These are phyloP conservation scores for Calliphora vomitoria DNA, from an alignment of 2,888 invertebrate species.

Conservation along the genomic window DNA sequence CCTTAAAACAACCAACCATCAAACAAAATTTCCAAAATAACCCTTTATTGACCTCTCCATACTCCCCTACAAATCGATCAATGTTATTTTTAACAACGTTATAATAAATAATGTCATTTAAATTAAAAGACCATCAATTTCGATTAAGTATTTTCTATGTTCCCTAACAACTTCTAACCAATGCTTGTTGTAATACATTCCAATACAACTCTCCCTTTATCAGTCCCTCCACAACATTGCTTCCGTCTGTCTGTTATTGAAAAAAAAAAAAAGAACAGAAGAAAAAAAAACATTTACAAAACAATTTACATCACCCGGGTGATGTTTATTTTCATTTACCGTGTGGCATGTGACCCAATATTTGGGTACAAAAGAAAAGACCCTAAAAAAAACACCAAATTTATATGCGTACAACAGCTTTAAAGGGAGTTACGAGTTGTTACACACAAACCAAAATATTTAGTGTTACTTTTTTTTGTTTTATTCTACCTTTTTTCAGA, in stretches of 20 bases:
- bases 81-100: neutral
- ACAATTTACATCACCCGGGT: conserved; percentile 66
- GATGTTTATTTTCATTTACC: conserved; percentile 67
- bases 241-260: conserved; percentile 12
- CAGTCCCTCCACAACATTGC: neutral
- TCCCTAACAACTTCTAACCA: neutral
- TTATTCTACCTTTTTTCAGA: conserved; percentile 40
- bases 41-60: neutral
- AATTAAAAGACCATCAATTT: conserved; percentile 63
- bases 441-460: conserved; percentile 14
- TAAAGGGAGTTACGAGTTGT: conserved; percentile 19
- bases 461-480: neutral
- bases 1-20: neutral
- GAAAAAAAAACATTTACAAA: conserved; percentile 53
- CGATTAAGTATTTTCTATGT: conserved; percentile 15
- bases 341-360: conserved; percentile 59
- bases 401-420: conserved; percentile 33
- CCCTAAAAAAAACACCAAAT: conserved; percentile 39
- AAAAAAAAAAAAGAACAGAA: neutral
- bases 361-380: conserved; percentile 17
- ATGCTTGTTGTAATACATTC: neutral
- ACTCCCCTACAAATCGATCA: conserved; percentile 13
- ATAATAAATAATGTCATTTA: conserved; percentile 34
- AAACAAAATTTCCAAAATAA: conserved; percentile 8
- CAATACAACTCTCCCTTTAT: neutral